These are phyloP conservation scores for Pseudorectes ferrugineus DNA, from an alignment of 2,113 vertebrate species.

Conservation along the genomic window DNA sequence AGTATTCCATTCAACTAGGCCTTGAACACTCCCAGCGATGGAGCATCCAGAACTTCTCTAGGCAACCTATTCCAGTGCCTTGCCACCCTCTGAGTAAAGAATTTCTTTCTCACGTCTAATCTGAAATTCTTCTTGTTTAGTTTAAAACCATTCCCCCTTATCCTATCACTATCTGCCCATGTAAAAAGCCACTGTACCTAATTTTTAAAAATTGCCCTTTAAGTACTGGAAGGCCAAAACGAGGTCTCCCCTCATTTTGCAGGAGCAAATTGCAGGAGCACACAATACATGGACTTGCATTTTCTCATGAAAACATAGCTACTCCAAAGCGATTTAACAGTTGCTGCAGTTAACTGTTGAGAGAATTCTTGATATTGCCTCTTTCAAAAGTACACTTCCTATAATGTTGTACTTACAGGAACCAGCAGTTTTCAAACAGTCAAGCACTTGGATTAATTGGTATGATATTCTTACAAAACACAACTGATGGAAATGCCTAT, in stretches of 20 bases:
- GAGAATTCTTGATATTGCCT: neutral
- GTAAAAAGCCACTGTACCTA: neutral
- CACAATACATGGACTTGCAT: neutral
- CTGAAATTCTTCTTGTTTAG: neutral
- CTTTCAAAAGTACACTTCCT: neutral
- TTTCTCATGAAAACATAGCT: neutral
- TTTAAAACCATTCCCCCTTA: neutral
- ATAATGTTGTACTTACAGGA: neutral
- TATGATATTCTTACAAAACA: neutral
- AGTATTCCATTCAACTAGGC: neutral
- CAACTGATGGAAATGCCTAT: neutral
- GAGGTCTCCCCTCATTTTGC: neutral
- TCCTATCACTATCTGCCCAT: neutral
- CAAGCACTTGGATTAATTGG: neutral
- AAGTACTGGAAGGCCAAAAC: neutral
- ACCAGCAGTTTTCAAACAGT: neutral
- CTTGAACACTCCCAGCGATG: neutral
- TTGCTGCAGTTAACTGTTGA: neutral
- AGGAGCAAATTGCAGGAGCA: neutral
- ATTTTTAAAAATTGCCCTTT: neutral
- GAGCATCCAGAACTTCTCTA: neutral
- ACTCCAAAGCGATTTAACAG: neutral
- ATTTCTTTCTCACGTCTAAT: neutral
- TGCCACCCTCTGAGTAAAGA: neutral
- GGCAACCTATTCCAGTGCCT: neutral